phyloP scores from a whole-genome alignment of 2,113 vertebrate species.

The Cheilinus undulatus region DNA sequence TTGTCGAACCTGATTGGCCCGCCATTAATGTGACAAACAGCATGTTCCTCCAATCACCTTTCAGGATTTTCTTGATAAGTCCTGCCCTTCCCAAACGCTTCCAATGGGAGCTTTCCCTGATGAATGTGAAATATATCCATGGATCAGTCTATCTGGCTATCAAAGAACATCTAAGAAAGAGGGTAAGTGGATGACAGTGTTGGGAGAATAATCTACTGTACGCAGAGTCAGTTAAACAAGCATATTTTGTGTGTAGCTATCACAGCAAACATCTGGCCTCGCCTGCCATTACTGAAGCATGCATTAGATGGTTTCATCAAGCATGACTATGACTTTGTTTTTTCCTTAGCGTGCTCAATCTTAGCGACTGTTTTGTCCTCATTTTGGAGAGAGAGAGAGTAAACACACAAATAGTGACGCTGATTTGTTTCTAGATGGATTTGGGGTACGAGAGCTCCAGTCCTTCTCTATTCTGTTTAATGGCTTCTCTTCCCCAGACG shows the following conservation, averaged over 20 bases:
- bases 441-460: constrained; percentile 45
- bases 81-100: too few species aligned
- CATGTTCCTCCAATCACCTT: too few species aligned
- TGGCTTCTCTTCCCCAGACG: constrained; percentile 67
- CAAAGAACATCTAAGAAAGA: too few species aligned
- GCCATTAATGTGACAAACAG: too few species aligned
- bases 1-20: too few species aligned
- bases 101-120: too few species aligned
- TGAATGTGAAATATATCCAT: too few species aligned
- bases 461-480: constrained; percentile 73
- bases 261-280: constrained; percentile 32
- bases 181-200: neutral
- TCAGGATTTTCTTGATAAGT: too few species aligned
- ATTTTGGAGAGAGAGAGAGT: constrained; percentile 58
- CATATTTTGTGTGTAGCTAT: constrained; percentile 7
- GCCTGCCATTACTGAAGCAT: constrained; percentile 28
- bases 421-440: constrained; percentile 63
- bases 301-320: constrained; percentile 46
- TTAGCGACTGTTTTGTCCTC: constrained; percentile 62
- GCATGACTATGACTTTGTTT: constrained; percentile 22
- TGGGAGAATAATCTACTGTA: neutral
- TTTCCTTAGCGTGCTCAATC: constrained; percentile 37
- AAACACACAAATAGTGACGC: constrained; percentile 66
- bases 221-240: neutral
- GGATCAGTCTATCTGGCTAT: too few species aligned